These are phyloP conservation scores for Acleris holmiana DNA, from an alignment of 2,888 invertebrate species.

Conservation along the genomic window DNA sequence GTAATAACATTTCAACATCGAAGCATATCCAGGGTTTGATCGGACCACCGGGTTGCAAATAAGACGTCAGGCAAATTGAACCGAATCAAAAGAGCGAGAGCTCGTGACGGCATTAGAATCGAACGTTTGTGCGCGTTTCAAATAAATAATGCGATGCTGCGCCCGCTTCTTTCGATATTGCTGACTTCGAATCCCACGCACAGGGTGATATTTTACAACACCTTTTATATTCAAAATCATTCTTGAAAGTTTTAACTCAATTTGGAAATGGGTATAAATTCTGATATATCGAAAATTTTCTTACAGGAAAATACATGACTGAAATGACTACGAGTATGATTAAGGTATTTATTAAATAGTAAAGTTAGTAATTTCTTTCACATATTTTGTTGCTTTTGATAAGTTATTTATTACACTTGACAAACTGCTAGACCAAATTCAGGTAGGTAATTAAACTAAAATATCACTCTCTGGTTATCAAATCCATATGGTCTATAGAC, in stretches of 20 bases:
- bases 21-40: constrained; percentile 41
- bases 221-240: background rate
- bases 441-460: no score
- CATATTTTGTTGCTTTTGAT: no score
- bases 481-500: background rate
- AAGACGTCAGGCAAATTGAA: constrained; percentile 79
- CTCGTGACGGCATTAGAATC: constrained; percentile 74
- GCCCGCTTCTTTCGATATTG: constrained; percentile 61
- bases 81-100: constrained; percentile 69
- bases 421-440: no score
- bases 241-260: background rate
- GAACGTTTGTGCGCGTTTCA: constrained; percentile 60
- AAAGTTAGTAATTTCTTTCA: no score
- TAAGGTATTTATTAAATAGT: no score
- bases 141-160: constrained; percentile 71
- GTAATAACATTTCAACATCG: constrained; percentile 20
- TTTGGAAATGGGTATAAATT: no score
- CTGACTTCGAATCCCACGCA: constrained; percentile 49
- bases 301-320: no score
- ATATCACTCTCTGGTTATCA: background rate
- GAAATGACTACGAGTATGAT: no score
- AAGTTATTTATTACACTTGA: no score
- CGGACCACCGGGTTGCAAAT: constrained; percentile 79
- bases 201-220: constrained; percentile 49
- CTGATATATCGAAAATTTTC: no score